Evolutionary conservation across 2,113 vertebrate species (phyloP), one percentile per base, ranked within the genome.

Genomic region (Bostrychus sinensis): DNA sequence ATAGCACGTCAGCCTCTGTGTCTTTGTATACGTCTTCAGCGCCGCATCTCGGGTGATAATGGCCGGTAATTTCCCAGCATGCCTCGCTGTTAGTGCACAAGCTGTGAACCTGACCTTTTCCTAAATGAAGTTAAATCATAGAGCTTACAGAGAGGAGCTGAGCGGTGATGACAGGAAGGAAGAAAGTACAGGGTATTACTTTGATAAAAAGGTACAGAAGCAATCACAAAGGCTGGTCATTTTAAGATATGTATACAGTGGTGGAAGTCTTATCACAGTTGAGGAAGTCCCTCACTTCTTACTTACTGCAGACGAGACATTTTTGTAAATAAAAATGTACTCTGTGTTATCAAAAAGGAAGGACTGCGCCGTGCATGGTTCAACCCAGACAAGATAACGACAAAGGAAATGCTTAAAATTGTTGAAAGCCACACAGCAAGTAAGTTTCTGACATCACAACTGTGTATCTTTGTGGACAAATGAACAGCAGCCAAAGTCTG

Each of bases 101-200:
- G 5, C 43, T 54, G 48, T 63, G 22, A 66, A 59, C 36, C 28
- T 67, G 66, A 70, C 69, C 56, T 80, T 76, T 73, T 72, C 5
- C 37, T 39, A 66, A 16, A 77, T 81, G n/a, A 56, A 56, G 45
- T 81, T 42, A 39, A 64, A 63, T 60, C 26, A 23, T 32, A n/a
- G 32, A 28, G 28, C 7, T 36, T 16, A 71, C 54, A 50, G 12
- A 0, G 2, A 51, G 34, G 53, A 7, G 13, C 2, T 20, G 36
- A 3, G 30, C 53, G 25, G 38, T 12, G 30, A 55, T 23, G n/a
- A 7, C 1, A 48, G 37, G 37, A 45, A 39, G 43, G 56, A 43
- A 7, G 28, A 30, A 30, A 25, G 2, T 32, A 7, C 14, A n/a
- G 6, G 50, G 3, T 53, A 17, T 53, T 14, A 32, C 48, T 14